A percentile compares a stretch with the other conserved stretches of the same genome.
Conservation (phyloP, 2,797 vertebrate genomes). For the Schizopygopsis malacanthus region DNA sequence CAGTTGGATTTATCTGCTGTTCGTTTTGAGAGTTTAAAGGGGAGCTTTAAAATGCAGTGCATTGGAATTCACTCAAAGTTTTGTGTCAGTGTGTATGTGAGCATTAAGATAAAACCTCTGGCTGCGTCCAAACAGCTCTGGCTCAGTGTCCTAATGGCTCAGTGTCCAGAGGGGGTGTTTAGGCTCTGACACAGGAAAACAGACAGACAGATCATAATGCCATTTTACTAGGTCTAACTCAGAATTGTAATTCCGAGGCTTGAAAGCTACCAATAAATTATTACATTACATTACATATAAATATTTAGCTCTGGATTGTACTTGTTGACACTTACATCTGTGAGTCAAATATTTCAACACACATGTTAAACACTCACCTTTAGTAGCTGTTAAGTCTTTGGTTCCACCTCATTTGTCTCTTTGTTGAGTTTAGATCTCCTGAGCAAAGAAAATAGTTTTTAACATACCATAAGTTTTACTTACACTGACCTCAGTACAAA, state of each 20-base stretch:
- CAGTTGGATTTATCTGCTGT: constrained; percentile 1
- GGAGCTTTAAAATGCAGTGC: constrained; percentile 22
- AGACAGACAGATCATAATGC: not conserved
- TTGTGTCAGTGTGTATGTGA: not conserved
- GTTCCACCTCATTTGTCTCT: constrained; percentile 17
- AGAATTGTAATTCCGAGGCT: not conserved
- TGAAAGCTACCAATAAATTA: not conserved
- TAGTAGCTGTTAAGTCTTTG: not conserved
- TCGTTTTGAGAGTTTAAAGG: not conserved
- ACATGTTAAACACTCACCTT: not conserved
- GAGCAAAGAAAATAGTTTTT: not conserved
- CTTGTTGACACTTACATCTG: not conserved
- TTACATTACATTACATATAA: not conserved
- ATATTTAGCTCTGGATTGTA: not conserved
- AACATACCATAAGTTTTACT: not conserved
- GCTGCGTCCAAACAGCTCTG: constrained; percentile 14
- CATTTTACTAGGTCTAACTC: not conserved
- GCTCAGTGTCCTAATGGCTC: not conserved
- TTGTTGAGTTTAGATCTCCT: not conserved
- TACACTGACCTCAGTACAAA: not conserved
- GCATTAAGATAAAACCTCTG: constrained; percentile 18
- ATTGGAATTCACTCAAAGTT: constrained; percentile 11
- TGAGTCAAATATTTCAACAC: not conserved
- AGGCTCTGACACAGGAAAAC: not conserved
- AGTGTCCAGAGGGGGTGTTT: not conserved